A percentile compares a stretch with the other conserved stretches of the same genome.
phyloP scores from a whole-genome alignment of 2,113 vertebrate genomes.

The Dasyprocta punctata region DNA sequence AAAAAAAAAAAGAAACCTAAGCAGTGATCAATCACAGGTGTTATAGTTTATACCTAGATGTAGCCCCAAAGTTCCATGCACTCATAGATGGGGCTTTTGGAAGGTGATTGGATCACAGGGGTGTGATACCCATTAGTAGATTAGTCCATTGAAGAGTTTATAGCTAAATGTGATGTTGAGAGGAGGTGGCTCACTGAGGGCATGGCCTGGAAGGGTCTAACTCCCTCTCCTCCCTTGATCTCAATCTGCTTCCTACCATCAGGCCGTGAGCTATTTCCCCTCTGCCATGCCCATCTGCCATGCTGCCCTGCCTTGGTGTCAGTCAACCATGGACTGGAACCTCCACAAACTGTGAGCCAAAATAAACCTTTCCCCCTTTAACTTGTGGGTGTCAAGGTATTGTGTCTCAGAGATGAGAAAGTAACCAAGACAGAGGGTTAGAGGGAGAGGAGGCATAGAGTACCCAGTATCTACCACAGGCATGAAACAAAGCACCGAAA shows the following conservation, averaged over 20 bases:
- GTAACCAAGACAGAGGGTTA: too few species aligned
- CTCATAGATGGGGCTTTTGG: not conserved
- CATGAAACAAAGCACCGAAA: not conserved
- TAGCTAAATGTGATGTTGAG: not conserved
- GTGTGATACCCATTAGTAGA: not conserved
- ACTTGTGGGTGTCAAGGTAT: not conserved
- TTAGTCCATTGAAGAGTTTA: not conserved
- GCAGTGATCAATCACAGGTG: not conserved
- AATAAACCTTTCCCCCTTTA: not conserved
- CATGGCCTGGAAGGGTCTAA: not conserved
- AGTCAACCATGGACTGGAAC: not conserved
- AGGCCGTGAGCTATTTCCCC: not conserved
- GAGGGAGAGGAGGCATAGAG: not conserved
- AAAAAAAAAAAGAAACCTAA: too few species aligned
- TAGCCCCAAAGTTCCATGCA: not conserved
- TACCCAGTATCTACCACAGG: not conserved
- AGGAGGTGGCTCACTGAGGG: not conserved
- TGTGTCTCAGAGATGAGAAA: not conserved
- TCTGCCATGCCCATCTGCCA: not conserved
- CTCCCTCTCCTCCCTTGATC: not conserved
- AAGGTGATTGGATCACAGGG: not conserved
- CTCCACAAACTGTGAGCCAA: not conserved
- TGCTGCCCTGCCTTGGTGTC: not conserved
- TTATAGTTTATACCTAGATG: not conserved
- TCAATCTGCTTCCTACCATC: not conserved